Evolutionary conservation across 2,888 invertebrate species (phyloP).

Genomic region (Sminthurides aquaticus): DNA sequence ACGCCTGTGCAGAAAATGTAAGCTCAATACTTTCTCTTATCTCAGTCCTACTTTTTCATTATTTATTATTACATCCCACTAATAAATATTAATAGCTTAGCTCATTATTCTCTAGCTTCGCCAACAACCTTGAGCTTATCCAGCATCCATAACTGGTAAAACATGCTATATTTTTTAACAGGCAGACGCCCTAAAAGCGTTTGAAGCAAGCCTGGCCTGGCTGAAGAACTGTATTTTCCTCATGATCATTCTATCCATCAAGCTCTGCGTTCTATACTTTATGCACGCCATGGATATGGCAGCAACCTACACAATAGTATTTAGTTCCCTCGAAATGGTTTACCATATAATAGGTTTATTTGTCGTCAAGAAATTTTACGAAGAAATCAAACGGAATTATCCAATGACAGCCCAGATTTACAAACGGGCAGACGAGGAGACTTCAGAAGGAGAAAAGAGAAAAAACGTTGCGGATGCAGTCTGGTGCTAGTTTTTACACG

Average conservation of each 20-base stretch:
- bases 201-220: conserved; percentile 15
- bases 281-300: conserved; percentile 15
- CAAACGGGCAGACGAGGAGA: conserved; percentile 1
- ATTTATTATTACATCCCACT: too few species aligned
- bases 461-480: conserved; percentile 16
- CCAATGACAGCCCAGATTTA: conserved; percentile 14
- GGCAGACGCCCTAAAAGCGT: conserved; percentile 13
- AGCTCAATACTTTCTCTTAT: too few species aligned
- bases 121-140: neutral
- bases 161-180: neutral
- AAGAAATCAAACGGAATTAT: conserved; percentile 16
- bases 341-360: conserved; percentile 6
- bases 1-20: conserved; percentile 11
- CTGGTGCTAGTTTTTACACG: too few species aligned
- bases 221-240: conserved; percentile 14
- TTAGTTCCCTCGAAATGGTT: conserved; percentile 2
- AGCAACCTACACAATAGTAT: neutral
- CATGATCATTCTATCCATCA: conserved; percentile 15
- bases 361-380: conserved; percentile 13
- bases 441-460: conserved; percentile 3
- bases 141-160: too few species aligned
- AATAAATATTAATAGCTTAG: neutral
- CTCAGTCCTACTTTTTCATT: neutral
- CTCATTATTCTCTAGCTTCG: neutral
- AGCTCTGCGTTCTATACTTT: conserved; percentile 17